A percentile compares a stretch with the other conserved stretches of the same genome.
Evolutionary conservation across 2,113 vertebrate species (phyloP).

Genomic region (Sinocyclocheilus maitianheensis): DNA sequence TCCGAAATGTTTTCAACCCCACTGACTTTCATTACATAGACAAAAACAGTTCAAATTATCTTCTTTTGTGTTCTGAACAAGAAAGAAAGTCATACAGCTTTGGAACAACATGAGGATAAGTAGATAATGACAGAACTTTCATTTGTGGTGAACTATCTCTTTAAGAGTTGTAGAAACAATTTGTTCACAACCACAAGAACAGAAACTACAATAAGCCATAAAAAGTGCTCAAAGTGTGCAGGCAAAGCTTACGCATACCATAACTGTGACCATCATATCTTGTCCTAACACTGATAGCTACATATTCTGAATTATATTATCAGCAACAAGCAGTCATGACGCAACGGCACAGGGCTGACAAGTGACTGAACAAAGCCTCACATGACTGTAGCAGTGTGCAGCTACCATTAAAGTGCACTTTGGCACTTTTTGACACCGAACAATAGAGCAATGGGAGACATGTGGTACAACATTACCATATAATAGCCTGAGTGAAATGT

Average conservation of each 20-base stretch:
- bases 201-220: not conserved
- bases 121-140: not conserved
- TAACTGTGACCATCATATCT: slow-evolving; percentile 18
- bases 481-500: not conserved
- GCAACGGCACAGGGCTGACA: not conserved
- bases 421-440: slow-evolving; percentile 33
- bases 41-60: not conserved
- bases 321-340: slow-evolving; percentile 18
- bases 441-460: slow-evolving; percentile 27
- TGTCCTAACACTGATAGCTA: slow-evolving; percentile 15
- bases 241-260: not conserved
- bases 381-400: slow-evolving; percentile 10
- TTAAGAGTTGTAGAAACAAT: not conserved
- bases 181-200: not conserved
- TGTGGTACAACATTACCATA: not conserved
- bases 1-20: not conserved
- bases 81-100: not conserved
- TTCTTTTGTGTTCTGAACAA: not conserved
- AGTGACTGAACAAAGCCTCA: slow-evolving; percentile 12
- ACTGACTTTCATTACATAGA: not conserved
- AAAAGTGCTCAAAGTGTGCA: not conserved
- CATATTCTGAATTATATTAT: slow-evolving; percentile 3
- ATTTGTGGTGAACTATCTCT: not conserved
- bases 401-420: slow-evolving; percentile 39
- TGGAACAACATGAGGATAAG: not conserved